Evolutionary conservation across 2,113 vertebrate genomes (phyloP).

Genomic region (Pygoscelis antarcticus): DNA sequence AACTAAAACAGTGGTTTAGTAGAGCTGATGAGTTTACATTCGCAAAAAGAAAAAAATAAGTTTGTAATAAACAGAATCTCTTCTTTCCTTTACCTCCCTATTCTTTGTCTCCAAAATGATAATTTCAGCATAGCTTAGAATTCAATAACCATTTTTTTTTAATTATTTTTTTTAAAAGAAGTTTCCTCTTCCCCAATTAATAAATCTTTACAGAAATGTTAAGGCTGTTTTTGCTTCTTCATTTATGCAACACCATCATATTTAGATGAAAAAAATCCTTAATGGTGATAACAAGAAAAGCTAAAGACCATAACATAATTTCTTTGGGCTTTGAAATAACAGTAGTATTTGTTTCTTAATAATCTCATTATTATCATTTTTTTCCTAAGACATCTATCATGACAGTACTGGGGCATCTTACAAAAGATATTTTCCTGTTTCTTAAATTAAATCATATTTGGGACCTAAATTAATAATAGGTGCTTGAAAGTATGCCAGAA

Average conservation of each 20-base stretch:
- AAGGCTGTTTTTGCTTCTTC: background rate
- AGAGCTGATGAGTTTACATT: background rate
- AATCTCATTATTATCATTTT: background rate
- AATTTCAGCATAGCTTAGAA: background rate
- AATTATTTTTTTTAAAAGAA: background rate
- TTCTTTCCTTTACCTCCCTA: background rate
- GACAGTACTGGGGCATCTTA: background rate
- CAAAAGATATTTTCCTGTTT: background rate
- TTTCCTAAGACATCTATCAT: background rate
- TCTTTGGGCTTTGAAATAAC: background rate
- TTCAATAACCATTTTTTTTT: background rate
- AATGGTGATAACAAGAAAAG: background rate
- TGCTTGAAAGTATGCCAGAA: background rate
- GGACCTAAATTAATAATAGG: background rate
- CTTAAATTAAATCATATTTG: background rate
- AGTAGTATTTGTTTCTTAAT: conserved; percentile 12
- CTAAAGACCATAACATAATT: conserved; percentile 8
- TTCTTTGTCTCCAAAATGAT: background rate
- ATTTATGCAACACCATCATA: background rate
- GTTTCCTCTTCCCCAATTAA: background rate
- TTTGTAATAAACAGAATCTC: background rate
- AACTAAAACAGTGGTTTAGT: background rate
- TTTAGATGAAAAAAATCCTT: background rate
- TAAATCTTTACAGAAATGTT: background rate
- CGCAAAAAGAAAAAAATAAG: background rate